Evolutionary conservation across 2,888 invertebrate species (phyloP).

Genomic region (Argyresthia albistria): DNA sequence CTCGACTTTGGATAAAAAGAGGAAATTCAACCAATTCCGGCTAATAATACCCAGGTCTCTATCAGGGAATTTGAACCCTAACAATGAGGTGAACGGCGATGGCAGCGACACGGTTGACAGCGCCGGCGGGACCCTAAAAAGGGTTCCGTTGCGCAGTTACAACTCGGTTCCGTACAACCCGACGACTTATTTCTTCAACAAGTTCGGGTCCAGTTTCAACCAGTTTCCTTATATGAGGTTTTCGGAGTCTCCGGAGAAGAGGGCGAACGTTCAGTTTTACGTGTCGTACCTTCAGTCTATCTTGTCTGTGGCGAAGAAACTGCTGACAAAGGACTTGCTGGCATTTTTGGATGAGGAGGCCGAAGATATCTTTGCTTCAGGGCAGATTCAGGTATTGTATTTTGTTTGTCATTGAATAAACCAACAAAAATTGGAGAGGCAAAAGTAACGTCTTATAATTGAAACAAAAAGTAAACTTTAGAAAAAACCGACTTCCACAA

Average conservation of each 20-base stretch:
- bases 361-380: slow-evolving; percentile 81
- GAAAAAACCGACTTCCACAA: too few relatives aligned
- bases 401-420: neutral
- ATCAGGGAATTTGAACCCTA: slow-evolving; percentile 85
- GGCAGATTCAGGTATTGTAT: slow-evolving; percentile 70
- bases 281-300: slow-evolving; percentile 87
- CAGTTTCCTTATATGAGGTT: slow-evolving; percentile 88
- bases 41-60: slow-evolving; percentile 94
- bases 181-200: slow-evolving; percentile 89
- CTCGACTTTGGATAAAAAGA: slow-evolving; percentile 72
- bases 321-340: slow-evolving; percentile 87
- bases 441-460: too few relatives aligned
- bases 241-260: slow-evolving; percentile 79
- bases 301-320: slow-evolving; percentile 84
- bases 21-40: slow-evolving; percentile 82
- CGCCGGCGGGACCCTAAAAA: slow-evolving; percentile 40
- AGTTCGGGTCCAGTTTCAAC: slow-evolving; percentile 94
- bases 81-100: slow-evolving; percentile 56
- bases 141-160: slow-evolving; percentile 69
- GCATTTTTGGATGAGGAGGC: slow-evolving; percentile 88
- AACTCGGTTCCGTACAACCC: slow-evolving; percentile 84
- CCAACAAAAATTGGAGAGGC: too few relatives aligned
- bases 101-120: slow-evolving; percentile 46
- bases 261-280: slow-evolving; percentile 77
- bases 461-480: too few relatives aligned